Base-by-base conservation (phyloP, 2,113 vertebrate species). In the Melanocharis versteri region DNA sequence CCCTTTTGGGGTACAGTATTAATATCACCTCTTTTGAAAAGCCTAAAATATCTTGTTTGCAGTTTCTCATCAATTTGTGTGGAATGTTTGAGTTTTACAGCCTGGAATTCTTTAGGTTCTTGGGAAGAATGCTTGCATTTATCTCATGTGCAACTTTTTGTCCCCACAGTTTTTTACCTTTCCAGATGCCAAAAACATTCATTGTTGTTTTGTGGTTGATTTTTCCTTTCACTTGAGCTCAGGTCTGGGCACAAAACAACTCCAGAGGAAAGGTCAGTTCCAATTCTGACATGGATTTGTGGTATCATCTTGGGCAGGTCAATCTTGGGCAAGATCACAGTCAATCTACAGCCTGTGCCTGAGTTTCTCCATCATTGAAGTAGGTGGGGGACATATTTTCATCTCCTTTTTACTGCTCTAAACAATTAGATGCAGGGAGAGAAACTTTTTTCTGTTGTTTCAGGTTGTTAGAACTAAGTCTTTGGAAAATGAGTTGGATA, bases 201-300 rank as follows among this genome's bases (percentile, higher is more conserved):
- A 39, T 35, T 10, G 0, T 50, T 68, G 22, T 48, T 66, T 78
- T 68, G 37, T 64, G 15, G 39, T 83, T 83, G 73, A 69, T 58
- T 93, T 95, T 95, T 90, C 30, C 26, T 90, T 92, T 75, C 14
- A 26, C 71, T 86, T 90, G 79, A 88, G 58, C 47, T 65, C 33
- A 56, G 9, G 11, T 54, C 17, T 75, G 28, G 33, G 58, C 50
- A 80, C 13, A 83, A 57, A 91, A 72, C 58, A 72, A 21, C 22
- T 85, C 27, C 35, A 70, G n/a, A 83, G 17, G 26, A 91, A 53
- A 68, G 54, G 7, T 75, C 24, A 19, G 6, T 83, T 94, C 53
- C 22, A 88, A 3, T 75, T 94, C 65, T 79, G 40, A 39, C 31
- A 72, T n/a, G 33, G 35, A 76, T 58, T 84, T 83, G 21, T 78